Conservation (phyloP, 2,113 vertebrate species). For the Jaculus jaculus region DNA sequence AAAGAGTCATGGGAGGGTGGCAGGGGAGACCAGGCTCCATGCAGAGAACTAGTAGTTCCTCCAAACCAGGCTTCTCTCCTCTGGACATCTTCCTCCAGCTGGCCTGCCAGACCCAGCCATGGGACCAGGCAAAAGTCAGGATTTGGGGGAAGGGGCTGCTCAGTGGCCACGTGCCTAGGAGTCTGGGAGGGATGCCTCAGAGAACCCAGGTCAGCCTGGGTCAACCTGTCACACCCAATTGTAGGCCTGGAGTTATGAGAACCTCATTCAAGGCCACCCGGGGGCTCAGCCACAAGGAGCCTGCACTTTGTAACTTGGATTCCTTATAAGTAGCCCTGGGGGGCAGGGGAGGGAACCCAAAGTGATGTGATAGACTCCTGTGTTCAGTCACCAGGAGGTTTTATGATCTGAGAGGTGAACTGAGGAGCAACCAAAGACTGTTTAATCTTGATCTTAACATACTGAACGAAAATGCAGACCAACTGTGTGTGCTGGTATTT, state of each 20-base stretch:
- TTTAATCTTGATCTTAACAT: slow-evolving; percentile 51
- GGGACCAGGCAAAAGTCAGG: neutral
- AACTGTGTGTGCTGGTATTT: neutral
- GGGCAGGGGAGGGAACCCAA: slow-evolving; percentile 8
- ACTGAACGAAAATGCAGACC: slow-evolving; percentile 48
- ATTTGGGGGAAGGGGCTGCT: neutral
- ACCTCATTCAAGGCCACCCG: slow-evolving; percentile 27
- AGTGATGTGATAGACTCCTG: slow-evolving; percentile 66
- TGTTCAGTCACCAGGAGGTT: slow-evolving; percentile 67
- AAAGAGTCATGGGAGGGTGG: neutral
- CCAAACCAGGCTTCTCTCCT: neutral
- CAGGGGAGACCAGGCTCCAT: accelerated
- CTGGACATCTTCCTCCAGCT: neutral
- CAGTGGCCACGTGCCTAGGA: neutral
- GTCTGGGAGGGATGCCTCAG: neutral
- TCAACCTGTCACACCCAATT: slow-evolving; percentile 70
- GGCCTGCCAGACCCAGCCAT: neutral
- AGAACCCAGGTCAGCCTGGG: slow-evolving; percentile 32
- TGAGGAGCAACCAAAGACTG: slow-evolving; percentile 36
- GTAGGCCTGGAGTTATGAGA: slow-evolving; percentile 8
- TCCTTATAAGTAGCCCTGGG: slow-evolving; percentile 51
- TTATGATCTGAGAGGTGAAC: slow-evolving; percentile 77
- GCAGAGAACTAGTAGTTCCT: neutral
- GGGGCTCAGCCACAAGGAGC: neutral
- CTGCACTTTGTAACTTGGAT: slow-evolving; percentile 63